Evolutionary conservation across 2,888 invertebrate genomes (phyloP), one percentile per base, ranked within the genome.

Genomic region (Hemistola chrysoprasaria): DNA sequence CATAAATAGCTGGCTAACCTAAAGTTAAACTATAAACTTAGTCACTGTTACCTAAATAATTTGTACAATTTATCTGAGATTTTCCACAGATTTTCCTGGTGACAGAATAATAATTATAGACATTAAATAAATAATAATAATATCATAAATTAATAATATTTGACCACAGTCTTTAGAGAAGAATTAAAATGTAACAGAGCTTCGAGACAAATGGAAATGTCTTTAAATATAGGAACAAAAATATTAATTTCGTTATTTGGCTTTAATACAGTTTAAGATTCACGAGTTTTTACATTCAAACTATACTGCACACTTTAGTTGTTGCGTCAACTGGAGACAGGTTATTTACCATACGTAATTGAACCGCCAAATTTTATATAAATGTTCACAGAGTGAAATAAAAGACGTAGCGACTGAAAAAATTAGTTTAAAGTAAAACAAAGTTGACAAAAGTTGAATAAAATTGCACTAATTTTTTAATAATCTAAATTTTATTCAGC

Each of bases 31-130:
- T n/a, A n/a, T n/a, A n/a, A n/a, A n/a, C n/a, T n/a, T 56, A 63
- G 56, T 70, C 82, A 81, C 59, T 72, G 56, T 70, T 82, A 81
- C 59, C 72, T 80, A 81, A 78, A 78, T 82, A 86, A 85, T 87
- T 88, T 88, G 87, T 88, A 88, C 86, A 88, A 82, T 78, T 71
- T 67, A 71, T 78, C 79, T 75, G 81, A 78, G 73, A 72, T 67
- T 65, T 58, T 53, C 54, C 65, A 66, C 78, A 74, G 74, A 78
- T 23, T 64, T 65, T 63, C 66, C 69, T 72, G 77, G 70, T 73
- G 77, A 78, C 63, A 73, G 68, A 72, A 57, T 56, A 60, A 73
- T 74, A 71, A 76, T 78, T 75, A 81, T 76, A 80, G 70, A 78
- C 71, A 78, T 77, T 74, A 72, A 78, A 78, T 81, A 86, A 85